Evolutionary conservation across 2,888 invertebrate species (phyloP).

Genomic region (Tachina grossa): DNA sequence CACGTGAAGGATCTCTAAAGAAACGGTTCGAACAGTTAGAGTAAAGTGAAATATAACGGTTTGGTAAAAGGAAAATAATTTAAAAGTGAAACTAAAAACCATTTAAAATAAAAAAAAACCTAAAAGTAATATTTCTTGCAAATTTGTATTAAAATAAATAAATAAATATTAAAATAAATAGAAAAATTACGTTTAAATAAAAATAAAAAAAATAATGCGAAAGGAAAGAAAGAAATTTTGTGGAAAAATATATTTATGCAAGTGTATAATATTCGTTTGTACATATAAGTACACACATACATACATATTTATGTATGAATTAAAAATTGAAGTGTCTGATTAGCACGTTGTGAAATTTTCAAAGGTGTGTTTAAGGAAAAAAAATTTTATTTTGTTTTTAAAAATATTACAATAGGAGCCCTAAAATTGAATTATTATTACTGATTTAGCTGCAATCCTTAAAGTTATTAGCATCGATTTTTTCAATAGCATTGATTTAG

Average conservation of each 20-base stretch:
- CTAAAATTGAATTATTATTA: too few species aligned
- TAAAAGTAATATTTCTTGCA: not conserved
- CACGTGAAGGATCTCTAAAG: slow-evolving; percentile 73
- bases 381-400: too few species aligned
- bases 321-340: not conserved
- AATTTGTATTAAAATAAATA: too few species aligned
- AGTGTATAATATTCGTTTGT: not conserved
- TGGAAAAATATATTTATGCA: not conserved
- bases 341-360: not conserved
- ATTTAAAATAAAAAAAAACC: not conserved
- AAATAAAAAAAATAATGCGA: too few species aligned
- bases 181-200: too few species aligned
- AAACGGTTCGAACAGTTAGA: slow-evolving; percentile 12
- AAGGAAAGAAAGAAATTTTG: not conserved
- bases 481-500: too few species aligned
- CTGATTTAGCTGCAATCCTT: too few species aligned
- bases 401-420: too few species aligned
- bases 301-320: not conserved
- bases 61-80: slow-evolving; percentile 63
- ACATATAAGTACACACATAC: not conserved
- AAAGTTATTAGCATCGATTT: too few species aligned
- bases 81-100: slow-evolving; percentile 56
- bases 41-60: slow-evolving; percentile 31
- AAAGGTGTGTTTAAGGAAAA: too few species aligned
- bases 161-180: too few species aligned